These are phyloP conservation scores for Luperina nickerlii DNA, from an alignment of 2,888 invertebrate species.

Conservation along the genomic window DNA sequence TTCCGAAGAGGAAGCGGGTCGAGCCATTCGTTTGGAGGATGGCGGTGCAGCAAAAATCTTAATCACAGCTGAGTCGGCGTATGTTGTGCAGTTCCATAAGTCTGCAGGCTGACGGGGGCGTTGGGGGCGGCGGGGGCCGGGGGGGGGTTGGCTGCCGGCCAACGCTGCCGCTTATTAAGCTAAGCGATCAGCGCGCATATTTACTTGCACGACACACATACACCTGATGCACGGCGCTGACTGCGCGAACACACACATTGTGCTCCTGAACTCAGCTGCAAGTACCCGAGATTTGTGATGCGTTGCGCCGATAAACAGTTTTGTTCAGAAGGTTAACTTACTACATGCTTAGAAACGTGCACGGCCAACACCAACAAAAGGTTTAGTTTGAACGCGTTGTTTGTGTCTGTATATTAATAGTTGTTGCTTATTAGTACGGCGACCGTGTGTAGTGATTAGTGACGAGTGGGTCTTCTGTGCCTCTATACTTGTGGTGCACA, in stretches of 20 bases:
- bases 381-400: background rate
- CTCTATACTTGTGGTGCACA: background rate
- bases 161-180: constrained; percentile 77
- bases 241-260: constrained; percentile 40
- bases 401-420: background rate
- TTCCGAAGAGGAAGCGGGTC: constrained; percentile 41
- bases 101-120: constrained; percentile 28
- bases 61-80: constrained; percentile 76
- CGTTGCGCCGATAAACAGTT: background rate
- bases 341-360: too few species aligned
- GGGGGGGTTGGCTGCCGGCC: constrained; percentile 55
- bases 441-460: background rate
- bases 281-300: constrained; percentile 29
- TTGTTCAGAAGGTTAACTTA: constrained; percentile 5
- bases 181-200: constrained; percentile 73
- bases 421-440: background rate
- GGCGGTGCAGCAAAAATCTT: constrained; percentile 74
- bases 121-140: constrained; percentile 9
- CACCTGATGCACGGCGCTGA: constrained; percentile 54
- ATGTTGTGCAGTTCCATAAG: constrained; percentile 73
- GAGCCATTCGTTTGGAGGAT: constrained; percentile 56
- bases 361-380: background rate
- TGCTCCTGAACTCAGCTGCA: constrained; percentile 15
- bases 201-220: constrained; percentile 57
- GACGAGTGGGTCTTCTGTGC: constrained; percentile 2